Percentiles rank a stretch among this genome's conserved stretches.
phyloP scores from a whole-genome alignment of 2,888 invertebrate species.

The Campoplex nolae region DNA sequence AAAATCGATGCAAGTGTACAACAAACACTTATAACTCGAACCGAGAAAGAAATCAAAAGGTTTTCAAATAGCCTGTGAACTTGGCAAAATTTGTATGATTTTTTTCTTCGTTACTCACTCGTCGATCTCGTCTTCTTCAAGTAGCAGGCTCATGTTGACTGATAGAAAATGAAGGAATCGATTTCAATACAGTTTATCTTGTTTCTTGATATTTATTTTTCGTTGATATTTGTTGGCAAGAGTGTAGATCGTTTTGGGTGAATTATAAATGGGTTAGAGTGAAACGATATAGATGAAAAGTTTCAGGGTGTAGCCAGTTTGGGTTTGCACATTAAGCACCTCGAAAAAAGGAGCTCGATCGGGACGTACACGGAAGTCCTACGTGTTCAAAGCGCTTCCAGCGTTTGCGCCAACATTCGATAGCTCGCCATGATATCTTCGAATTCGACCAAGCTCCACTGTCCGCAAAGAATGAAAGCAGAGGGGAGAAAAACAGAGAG shows the following conservation, averaged over 20 bases:
- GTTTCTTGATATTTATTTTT: constrained; percentile 6
- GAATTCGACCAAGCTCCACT: constrained; percentile 31
- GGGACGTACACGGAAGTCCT: constrained; percentile 49
- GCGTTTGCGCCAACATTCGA: constrained; percentile 66
- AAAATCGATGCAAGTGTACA: background rate
- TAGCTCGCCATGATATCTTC: constrained; percentile 52
- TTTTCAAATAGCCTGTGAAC: background rate
- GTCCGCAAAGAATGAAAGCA: background rate
- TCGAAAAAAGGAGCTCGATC: constrained; percentile 16
- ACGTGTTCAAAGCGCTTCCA: constrained; percentile 59
- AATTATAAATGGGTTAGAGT: background rate
- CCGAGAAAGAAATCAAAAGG: background rate
- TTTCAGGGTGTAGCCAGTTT: constrained; percentile 61
- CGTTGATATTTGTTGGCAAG: constrained; percentile 26
- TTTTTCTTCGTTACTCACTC: constrained; percentile 76
- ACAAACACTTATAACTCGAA: background rate
- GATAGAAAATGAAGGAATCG: constrained; percentile 31
- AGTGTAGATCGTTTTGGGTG: background rate
- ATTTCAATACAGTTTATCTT: constrained; percentile 7
- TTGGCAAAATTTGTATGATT: constrained; percentile 1
- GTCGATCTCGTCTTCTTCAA: constrained; percentile 81
- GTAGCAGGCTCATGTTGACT: constrained; percentile 73
- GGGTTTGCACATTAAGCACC: constrained; percentile 36
- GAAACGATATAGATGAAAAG: constrained; percentile 13
- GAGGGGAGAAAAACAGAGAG: background rate